A percentile compares a stretch with the other conserved stretches of the same genome.
Evolutionary conservation across 92 coral and sea anemone genomes (phyloP).

Genomic region (Anthopleura xanthogrammica): DNA sequence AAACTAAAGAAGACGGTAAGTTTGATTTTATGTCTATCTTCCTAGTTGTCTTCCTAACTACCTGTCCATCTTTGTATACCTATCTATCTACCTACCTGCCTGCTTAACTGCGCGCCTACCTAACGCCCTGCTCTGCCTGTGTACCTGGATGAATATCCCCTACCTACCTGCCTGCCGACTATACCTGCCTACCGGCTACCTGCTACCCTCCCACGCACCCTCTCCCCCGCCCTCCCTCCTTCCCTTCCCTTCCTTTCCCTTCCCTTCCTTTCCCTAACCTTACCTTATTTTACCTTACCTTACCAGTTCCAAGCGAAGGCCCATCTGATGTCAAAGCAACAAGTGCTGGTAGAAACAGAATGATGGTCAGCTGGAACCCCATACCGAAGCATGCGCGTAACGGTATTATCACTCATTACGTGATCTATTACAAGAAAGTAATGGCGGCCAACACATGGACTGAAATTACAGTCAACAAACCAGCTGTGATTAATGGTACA

Average conservation of each 20-base stretch:
- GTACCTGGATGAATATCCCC: too few relatives aligned
- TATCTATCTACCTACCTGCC: too few relatives aligned
- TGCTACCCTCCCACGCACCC: too few relatives aligned
- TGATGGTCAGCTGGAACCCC: constrained; percentile 9
- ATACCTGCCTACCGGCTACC: too few relatives aligned
- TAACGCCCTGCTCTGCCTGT: too few relatives aligned
- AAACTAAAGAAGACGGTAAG: not conserved
- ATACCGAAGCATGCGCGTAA: constrained; percentile 11
- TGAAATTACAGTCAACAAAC: not conserved
- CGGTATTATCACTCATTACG: not conserved
- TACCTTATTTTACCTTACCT: too few relatives aligned
- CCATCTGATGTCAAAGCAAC: not conserved
- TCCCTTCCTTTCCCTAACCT: too few relatives aligned
- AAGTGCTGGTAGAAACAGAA: not conserved
- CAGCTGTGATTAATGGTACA: not conserved
- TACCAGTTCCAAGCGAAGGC: not conserved
- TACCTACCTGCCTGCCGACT: too few relatives aligned
- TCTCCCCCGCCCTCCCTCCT: too few relatives aligned
- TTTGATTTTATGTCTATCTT: not conserved
- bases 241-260: too few relatives aligned
- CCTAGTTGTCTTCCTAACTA: not conserved
- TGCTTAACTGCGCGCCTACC: too few relatives aligned
- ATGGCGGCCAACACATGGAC: not conserved
- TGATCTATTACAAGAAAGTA: not conserved
- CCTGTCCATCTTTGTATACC: too few relatives aligned